phyloP scores from a whole-genome alignment of 2,113 vertebrate species.

The Python bivittatus region DNA sequence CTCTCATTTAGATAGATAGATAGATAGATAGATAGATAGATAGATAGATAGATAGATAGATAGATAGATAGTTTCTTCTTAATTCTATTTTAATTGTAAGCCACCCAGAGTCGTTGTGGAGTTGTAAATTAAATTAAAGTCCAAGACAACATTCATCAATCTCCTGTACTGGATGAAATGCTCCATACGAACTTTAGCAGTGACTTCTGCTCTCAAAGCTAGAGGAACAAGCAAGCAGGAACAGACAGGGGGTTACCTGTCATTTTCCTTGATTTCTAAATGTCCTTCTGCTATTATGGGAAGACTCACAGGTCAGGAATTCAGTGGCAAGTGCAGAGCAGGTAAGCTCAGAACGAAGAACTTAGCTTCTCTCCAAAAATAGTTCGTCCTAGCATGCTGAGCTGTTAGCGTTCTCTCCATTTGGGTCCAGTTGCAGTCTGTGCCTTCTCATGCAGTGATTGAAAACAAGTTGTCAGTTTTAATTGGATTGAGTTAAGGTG shows the following conservation, averaged over 20 bases:
- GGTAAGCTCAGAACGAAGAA: not conserved
- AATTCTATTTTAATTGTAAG: not conserved
- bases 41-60: too few relatives aligned
- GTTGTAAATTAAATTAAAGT: not conserved
- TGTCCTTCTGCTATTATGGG: not conserved
- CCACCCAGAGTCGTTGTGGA: not conserved
- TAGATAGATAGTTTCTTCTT: too few relatives aligned
- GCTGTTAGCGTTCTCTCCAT: not conserved
- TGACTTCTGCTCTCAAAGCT: not conserved
- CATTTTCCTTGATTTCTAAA: not conserved
- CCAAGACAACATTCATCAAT: not conserved
- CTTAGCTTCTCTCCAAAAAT: not conserved
- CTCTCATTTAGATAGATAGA: too few relatives aligned
- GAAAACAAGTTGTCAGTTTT: slow-evolving; percentile 44
- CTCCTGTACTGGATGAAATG: not conserved
- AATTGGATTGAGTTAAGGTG: slow-evolving; percentile 25
- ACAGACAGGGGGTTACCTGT: not conserved
- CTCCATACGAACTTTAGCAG: not conserved
- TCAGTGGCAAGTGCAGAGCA: not conserved
- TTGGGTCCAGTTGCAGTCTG: fast-evolving
- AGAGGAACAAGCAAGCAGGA: not conserved
- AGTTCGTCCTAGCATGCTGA: not conserved
- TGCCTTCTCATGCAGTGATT: not conserved
- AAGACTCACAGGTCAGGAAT: not conserved
- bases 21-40: too few relatives aligned